These are phyloP conservation scores for Litocranius walleri DNA, from an alignment of 2,113 vertebrate genomes.

Conservation along the genomic window DNA sequence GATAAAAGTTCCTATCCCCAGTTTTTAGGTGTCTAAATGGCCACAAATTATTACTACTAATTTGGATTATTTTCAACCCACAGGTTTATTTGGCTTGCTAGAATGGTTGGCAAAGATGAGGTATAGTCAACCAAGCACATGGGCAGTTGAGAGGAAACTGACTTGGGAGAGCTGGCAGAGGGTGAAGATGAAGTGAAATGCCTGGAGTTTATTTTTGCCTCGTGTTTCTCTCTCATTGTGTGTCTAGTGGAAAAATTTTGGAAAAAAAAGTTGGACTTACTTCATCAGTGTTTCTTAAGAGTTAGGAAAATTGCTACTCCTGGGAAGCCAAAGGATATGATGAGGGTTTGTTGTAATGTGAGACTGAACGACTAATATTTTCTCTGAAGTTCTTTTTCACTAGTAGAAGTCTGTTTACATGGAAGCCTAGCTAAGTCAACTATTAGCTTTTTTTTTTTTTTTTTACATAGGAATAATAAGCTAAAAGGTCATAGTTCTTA, in stretches of 20 bases:
- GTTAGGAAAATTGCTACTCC: not conserved
- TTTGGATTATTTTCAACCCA: not conserved
- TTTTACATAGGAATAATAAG: no score
- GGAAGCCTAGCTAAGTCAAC: not conserved
- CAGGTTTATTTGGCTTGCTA: not conserved
- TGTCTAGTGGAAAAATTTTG: not conserved
- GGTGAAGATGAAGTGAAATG: no score
- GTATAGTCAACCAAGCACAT: fast-evolving
- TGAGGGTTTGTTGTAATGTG: not conserved
- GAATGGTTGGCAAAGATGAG: not conserved
- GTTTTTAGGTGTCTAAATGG: not conserved
- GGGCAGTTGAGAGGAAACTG: no score
- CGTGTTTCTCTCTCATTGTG: not conserved
- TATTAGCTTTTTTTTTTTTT: not conserved
- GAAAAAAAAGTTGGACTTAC: not conserved
- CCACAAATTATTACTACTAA: not conserved
- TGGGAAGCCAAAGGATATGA: not conserved
- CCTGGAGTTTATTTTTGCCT: not conserved
- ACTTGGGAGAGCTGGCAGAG: not conserved
- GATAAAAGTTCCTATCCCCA: not conserved
- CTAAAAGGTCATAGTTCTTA: no score
- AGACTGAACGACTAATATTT: not conserved
- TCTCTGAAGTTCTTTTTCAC: not conserved
- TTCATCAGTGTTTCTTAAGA: not conserved
- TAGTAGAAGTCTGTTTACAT: not conserved